Conservation (phyloP, 2,888 invertebrate genomes). For the Lithophane semibrunnea region DNA sequence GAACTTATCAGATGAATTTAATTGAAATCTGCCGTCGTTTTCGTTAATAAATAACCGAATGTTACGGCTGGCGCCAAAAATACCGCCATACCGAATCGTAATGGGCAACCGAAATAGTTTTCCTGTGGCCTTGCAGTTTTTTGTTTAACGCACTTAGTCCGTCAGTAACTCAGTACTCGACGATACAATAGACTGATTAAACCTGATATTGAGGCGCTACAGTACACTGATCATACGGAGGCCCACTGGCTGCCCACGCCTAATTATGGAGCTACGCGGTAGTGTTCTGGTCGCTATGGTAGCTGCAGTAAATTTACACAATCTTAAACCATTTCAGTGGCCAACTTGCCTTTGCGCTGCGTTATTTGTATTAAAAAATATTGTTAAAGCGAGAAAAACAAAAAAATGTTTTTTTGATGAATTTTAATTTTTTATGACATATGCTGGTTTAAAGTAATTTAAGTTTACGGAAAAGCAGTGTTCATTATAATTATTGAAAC, state of each 20-base stretch:
- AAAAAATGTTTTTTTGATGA: no score
- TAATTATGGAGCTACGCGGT: constrained; percentile 6
- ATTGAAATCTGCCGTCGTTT: constrained; percentile 10
- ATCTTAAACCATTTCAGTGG: background rate
- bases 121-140: constrained; percentile 55
- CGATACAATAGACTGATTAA: constrained; percentile 30
- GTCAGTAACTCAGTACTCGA: background rate
- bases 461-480: no score
- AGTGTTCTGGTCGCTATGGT: background rate
- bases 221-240: constrained; percentile 9
- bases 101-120: constrained; percentile 50
- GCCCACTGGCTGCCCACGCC: constrained; percentile 16
- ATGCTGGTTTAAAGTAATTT: no score
- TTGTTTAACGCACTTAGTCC: constrained; percentile 34
- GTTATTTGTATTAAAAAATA: background rate
- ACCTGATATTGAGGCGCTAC: constrained; percentile 21
- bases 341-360: background rate
- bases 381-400: no score
- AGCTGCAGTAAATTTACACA: constrained; percentile 1
- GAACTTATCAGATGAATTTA: constrained; percentile 1
- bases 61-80: constrained; percentile 36
- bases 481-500: no score
- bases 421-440: no score
- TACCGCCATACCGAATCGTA: constrained; percentile 30
- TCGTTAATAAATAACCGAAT: constrained; percentile 21